phyloP scores from a whole-genome alignment of 2,888 invertebrate genomes.

The Metellina segmentata region DNA sequence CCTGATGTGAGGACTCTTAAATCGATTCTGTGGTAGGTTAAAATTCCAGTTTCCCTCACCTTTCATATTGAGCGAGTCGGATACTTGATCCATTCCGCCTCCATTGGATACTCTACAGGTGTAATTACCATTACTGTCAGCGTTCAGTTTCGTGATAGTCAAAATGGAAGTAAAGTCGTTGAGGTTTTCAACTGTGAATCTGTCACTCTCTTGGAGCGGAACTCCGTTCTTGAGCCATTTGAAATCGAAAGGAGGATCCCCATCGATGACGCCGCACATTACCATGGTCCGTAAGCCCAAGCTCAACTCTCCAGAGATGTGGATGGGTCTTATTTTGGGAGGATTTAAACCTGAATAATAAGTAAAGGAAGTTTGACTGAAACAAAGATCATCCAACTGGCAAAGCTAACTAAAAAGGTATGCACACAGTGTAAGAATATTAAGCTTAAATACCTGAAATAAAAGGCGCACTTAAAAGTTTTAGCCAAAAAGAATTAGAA shows the following conservation, averaged over 20 bases:
- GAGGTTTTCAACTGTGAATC: background rate
- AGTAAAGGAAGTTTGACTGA: background rate
- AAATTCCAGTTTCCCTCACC: constrained; percentile 20
- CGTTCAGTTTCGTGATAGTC: constrained; percentile 40
- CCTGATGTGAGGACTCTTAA: background rate
- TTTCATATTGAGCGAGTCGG: constrained; percentile 46
- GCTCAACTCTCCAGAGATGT: constrained; percentile 38
- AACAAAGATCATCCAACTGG: background rate
- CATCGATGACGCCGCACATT: constrained; percentile 48
- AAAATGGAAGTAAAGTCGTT: constrained; percentile 50
- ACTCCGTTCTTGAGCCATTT: constrained; percentile 58
- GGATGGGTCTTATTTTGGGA: constrained; percentile 25
- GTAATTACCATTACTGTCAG: constrained; percentile 72
- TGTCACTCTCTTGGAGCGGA: background rate
- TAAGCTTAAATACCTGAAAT: background rate
- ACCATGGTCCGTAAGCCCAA: constrained; percentile 37
- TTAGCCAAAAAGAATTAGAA: background rate
- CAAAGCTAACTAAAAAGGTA: background rate
- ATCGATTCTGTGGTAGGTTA: background rate
- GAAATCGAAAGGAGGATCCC: constrained; percentile 67
- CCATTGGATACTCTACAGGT: constrained; percentile 67
- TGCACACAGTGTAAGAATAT: background rate
- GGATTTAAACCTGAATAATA: background rate
- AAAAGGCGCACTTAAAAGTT: background rate
- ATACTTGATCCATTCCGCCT: constrained; percentile 60